phyloP scores from a whole-genome alignment of 1,140 invertebrate species.

The Anastrepha obliqua region DNA sequence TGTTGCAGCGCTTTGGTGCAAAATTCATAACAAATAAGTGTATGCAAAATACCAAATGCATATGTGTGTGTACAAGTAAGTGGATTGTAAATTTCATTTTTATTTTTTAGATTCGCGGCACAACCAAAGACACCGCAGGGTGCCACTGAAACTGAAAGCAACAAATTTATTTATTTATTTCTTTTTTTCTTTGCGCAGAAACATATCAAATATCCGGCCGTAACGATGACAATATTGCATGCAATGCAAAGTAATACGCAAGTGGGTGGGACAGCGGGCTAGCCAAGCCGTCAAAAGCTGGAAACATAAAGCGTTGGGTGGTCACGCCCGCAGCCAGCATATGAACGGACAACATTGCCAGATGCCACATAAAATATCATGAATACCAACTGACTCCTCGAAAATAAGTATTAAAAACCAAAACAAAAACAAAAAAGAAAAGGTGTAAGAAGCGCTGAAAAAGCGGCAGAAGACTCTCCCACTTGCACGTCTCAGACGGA shows the following conservation, averaged over 20 bases:
- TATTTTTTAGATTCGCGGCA: not conserved
- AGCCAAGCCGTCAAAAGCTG: not conserved
- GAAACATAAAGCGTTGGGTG: slow-evolving; percentile 26
- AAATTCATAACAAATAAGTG: too few relatives aligned
- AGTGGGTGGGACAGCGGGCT: not conserved
- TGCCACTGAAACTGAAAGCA: slow-evolving; percentile 43
- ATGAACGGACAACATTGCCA: not conserved
- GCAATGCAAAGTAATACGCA: not conserved
- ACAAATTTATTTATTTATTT: not conserved
- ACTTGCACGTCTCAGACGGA: not conserved
- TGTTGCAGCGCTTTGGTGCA: too few relatives aligned
- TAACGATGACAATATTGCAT: not conserved
- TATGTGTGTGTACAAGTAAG: too few relatives aligned
- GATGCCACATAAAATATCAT: slow-evolving; percentile 11
- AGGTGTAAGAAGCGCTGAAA: not conserved
- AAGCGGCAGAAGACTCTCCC: slow-evolving; percentile 11
- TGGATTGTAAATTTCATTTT: not conserved
- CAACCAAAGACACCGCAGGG: slow-evolving; percentile 15
- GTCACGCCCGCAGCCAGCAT: not conserved
- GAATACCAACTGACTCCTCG: not conserved
- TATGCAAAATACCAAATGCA: too few relatives aligned
- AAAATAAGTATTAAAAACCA: not conserved
- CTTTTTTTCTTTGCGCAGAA: not conserved
- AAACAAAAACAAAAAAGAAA: not conserved
- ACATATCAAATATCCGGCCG: slow-evolving; percentile 25